Evolutionary conservation across 2,797 vertebrate genomes (phyloP).

Genomic region (Propithecus perrieri): DNA sequence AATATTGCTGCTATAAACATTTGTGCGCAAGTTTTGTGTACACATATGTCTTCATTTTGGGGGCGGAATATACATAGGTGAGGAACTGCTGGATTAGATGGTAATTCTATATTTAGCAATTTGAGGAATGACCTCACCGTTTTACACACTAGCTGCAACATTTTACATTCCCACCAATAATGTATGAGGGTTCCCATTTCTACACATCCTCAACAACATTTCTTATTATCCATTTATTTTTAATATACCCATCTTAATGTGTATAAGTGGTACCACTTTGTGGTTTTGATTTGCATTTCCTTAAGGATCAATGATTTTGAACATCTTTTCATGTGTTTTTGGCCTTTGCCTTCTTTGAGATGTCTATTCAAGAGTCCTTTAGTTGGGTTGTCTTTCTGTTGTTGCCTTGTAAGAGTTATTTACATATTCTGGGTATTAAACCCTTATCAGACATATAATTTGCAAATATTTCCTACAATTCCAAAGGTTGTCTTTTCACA

Average conservation of each 20-base stretch:
- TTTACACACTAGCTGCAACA: background rate
- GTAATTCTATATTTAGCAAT: background rate
- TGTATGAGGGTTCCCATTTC: background rate
- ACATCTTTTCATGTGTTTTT: background rate
- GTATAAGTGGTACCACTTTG: background rate
- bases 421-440: background rate
- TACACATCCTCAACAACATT: background rate
- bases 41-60: background rate
- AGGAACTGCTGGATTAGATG: background rate
- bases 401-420: background rate
- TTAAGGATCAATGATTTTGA: background rate
- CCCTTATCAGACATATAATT: background rate
- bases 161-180: background rate
- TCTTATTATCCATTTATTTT: background rate
- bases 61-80: background rate
- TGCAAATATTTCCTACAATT: background rate
- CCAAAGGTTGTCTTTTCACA: background rate
- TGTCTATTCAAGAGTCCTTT: background rate
- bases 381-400: background rate
- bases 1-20: background rate
- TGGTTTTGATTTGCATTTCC: background rate
- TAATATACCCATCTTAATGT: background rate
- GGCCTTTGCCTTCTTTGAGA: background rate
- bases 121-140: background rate
- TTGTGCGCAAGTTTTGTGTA: background rate